A percentile compares a stretch with the other conserved stretches of the same genome.
Conservation (phyloP, 2,888 invertebrate genomes). For the Hipparchia semele region DNA sequence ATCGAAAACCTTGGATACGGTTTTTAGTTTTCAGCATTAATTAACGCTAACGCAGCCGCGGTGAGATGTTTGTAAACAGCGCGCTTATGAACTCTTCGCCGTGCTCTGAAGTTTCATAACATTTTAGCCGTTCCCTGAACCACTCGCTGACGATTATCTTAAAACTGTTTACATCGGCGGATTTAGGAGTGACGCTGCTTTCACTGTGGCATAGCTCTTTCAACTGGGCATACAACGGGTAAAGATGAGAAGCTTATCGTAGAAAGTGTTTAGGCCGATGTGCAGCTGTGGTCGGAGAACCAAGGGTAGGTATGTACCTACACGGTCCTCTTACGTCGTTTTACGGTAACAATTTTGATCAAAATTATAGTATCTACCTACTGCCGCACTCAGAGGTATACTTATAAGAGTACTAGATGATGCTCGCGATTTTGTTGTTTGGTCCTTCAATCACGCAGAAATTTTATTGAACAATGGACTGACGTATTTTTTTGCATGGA, state of each 20-base stretch:
- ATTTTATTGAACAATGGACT: too few relatives aligned
- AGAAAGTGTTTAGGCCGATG: background rate
- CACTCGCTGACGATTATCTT: constrained; percentile 38
- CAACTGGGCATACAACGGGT: too few relatives aligned
- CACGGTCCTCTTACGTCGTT: too few relatives aligned
- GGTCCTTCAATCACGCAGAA: too few relatives aligned
- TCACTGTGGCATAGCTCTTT: background rate
- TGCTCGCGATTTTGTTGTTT: too few relatives aligned
- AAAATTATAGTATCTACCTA: too few relatives aligned
- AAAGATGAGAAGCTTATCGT: background rate
- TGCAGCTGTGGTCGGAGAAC: too few relatives aligned
- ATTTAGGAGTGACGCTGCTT: constrained; percentile 6
- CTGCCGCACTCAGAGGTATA: too few relatives aligned
- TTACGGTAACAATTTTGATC: too few relatives aligned
- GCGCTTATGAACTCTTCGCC: constrained; percentile 60
- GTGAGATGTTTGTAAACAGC: constrained; percentile 54
- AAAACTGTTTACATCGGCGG: constrained; percentile 25
- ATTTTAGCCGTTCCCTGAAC: constrained; percentile 57
- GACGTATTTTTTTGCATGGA: too few relatives aligned
- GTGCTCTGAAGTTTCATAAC: constrained; percentile 59
- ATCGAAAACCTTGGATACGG: background rate
- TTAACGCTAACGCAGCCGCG: background rate
- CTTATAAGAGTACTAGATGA: too few relatives aligned
- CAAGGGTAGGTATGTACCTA: too few relatives aligned
- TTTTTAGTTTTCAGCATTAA: background rate